phyloP scores from a whole-genome alignment of 2,888 invertebrate genomes.

The Drosophila histrio region DNA sequence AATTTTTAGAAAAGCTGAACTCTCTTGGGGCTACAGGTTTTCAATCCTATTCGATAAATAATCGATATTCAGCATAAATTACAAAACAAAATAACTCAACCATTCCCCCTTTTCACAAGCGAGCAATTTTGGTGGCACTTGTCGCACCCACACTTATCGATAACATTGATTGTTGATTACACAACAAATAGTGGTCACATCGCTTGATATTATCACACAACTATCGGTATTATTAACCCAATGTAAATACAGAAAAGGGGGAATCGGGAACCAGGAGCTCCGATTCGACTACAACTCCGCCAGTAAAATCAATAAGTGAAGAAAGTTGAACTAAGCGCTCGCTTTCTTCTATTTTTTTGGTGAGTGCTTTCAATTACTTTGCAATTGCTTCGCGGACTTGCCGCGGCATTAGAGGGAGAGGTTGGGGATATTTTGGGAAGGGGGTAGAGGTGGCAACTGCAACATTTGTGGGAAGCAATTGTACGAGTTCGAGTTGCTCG shows the following conservation, averaged over 20 bases:
- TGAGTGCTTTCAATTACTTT: slow-evolving; percentile 72
- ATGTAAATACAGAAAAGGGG: not conserved
- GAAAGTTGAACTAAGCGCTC: slow-evolving; percentile 38
- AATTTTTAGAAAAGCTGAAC: no score
- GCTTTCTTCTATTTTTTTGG: slow-evolving; percentile 7
- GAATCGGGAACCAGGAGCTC: not conserved
- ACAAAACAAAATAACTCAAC: not conserved
- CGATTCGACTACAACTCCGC: slow-evolving; percentile 13
- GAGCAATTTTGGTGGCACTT: not conserved
- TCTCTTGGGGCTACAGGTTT: no score
- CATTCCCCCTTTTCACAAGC: not conserved
- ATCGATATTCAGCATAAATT: not conserved
- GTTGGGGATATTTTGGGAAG: not conserved
- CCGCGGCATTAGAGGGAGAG: not conserved
- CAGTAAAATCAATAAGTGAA: slow-evolving; percentile 48
- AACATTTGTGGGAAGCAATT: slow-evolving; percentile 45
- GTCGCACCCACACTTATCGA: slow-evolving; percentile 2
- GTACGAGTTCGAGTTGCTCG: slow-evolving; percentile 10
- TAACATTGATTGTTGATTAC: slow-evolving; percentile 17
- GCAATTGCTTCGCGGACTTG: slow-evolving; percentile 47
- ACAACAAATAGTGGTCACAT: not conserved
- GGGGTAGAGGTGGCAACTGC: not conserved
- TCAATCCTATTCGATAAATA: not conserved
- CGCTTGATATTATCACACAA: slow-evolving; percentile 7
- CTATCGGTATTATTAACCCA: slow-evolving; percentile 23